Percentiles rank a stretch among this genome's conserved stretches.
Evolutionary conservation across 2,113 vertebrate genomes (phyloP).

Genomic region (Glaucidium brasilianum): DNA sequence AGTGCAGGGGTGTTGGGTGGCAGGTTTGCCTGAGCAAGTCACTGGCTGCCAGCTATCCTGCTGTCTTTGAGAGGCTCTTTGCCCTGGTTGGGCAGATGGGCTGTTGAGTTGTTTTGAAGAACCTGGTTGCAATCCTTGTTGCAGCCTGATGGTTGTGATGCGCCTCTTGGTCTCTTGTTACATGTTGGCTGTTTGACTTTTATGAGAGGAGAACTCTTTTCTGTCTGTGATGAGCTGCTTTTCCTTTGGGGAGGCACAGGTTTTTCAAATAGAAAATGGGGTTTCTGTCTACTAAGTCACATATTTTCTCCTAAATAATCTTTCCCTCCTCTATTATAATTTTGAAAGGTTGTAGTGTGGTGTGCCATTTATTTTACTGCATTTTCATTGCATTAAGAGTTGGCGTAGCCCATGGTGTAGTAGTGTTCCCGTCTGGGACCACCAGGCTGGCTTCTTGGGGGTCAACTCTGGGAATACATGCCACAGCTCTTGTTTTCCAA

Average conservation of each 20-base stretch:
- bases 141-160: neutral
- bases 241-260: neutral
- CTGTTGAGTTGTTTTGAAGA: neutral
- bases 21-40: neutral
- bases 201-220: neutral
- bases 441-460: neutral
- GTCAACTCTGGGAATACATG: neutral
- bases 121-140: neutral
- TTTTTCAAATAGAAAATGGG: neutral
- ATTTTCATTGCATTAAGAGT: neutral
- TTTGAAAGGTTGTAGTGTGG: neutral
- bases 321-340: neutral
- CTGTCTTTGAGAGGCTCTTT: neutral
- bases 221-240: neutral
- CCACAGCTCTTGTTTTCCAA: neutral
- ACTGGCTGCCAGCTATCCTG: neutral
- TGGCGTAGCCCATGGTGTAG: neutral
- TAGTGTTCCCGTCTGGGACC: neutral
- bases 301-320: neutral
- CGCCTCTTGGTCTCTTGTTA: neutral
- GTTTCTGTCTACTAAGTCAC: neutral
- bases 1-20: neutral
- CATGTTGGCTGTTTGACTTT: neutral
- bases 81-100: neutral
- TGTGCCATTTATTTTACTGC: neutral